Conservation (phyloP, 2,113 vertebrate genomes). For the Orycteropus afer region DNA sequence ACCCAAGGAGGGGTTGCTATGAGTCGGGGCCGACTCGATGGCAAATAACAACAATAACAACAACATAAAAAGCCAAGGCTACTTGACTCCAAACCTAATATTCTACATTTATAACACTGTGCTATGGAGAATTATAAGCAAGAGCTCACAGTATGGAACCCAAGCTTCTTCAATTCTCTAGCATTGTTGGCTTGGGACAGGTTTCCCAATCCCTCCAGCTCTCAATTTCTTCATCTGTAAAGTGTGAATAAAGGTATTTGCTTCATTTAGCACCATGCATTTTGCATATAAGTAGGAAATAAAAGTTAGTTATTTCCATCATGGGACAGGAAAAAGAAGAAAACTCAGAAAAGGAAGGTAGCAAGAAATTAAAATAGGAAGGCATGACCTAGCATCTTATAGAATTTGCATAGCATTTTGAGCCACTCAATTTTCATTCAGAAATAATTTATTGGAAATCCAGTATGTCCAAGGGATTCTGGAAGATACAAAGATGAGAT, state of each 20-base stretch:
- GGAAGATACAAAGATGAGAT: not conserved
- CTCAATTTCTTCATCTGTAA: not conserved
- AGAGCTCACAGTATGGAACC: not conserved
- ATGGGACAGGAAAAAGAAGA: too few species aligned
- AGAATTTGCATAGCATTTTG: not conserved
- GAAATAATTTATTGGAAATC: not conserved
- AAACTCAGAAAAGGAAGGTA: not conserved
- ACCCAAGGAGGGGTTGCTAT: too few species aligned
- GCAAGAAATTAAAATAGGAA: not conserved
- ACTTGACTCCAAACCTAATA: not conserved
- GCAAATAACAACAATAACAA: too few species aligned
- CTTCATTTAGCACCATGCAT: not conserved
- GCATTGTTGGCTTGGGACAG: not conserved
- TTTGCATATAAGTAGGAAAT: not conserved
- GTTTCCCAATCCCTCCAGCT: not conserved
- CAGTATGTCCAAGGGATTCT: not conserved
- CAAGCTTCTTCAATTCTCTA: not conserved
- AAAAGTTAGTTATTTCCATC: constrained; percentile 16
- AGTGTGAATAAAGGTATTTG: not conserved
- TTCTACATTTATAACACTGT: not conserved
- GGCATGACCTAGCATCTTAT: not conserved
- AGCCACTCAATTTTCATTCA: not conserved
- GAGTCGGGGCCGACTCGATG: too few species aligned
- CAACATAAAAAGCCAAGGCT: constrained; percentile 31
- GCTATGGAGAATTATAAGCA: not conserved